phyloP scores from a whole-genome alignment of 2,797 vertebrate genomes.

The Echeneis naucrates region DNA sequence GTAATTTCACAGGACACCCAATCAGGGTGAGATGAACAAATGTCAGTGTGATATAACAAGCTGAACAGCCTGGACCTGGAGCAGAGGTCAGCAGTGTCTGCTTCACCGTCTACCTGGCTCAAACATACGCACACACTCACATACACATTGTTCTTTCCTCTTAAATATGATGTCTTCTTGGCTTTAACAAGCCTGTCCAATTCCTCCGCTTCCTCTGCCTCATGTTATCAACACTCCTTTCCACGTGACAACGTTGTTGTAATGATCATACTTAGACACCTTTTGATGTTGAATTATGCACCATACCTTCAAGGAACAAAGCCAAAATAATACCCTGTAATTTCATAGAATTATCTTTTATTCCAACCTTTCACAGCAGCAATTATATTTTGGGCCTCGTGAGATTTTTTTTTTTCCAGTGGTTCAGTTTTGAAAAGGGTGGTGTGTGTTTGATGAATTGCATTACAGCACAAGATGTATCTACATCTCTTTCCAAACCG shows the following conservation, averaged over 20 bases:
- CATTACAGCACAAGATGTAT: conserved; percentile 25
- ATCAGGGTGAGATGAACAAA: conserved; percentile 66
- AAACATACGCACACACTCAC: conserved; percentile 4
- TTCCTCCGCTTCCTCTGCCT: conserved; percentile 31
- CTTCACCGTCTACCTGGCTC: conserved; percentile 8
- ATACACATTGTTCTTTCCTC: background rate
- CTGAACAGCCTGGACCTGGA: conserved; percentile 14
- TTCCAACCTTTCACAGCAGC: conserved; percentile 28
- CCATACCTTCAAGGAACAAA: conserved; percentile 55
- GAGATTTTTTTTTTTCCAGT: conserved; percentile 4
- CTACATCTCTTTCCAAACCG: background rate
- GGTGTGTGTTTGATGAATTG: conserved; percentile 15
- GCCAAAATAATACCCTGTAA: conserved; percentile 55
- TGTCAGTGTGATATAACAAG: conserved; percentile 43
- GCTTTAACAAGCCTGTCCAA: conserved; percentile 32
- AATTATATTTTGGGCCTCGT: conserved; percentile 23
- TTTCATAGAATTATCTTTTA: conserved; percentile 59
- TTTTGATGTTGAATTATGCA: conserved; percentile 69
- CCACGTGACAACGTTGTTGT: conserved; percentile 5
- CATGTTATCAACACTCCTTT: conserved; percentile 34
- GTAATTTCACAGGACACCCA: conserved; percentile 67
- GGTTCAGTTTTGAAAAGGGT: background rate
- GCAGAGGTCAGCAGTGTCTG: conserved; percentile 51
- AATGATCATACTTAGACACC: conserved; percentile 49
- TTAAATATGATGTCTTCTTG: conserved; percentile 4